Evolutionary conservation across 2,113 vertebrate species (phyloP).

Genomic region (Saguinus imperator): DNA sequence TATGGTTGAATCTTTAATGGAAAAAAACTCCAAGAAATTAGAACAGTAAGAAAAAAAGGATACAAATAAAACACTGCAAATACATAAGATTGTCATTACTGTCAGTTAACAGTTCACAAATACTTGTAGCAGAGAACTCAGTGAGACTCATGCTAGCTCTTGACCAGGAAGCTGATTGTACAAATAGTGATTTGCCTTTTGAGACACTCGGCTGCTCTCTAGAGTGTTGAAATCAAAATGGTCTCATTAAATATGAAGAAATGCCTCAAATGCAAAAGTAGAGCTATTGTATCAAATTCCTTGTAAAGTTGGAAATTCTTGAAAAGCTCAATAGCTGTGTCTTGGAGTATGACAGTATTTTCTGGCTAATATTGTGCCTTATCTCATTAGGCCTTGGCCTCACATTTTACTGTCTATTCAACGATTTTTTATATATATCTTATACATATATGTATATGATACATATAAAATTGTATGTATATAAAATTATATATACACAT

Average conservation of each 20-base stretch:
- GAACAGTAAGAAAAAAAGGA: background rate
- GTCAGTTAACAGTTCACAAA: background rate
- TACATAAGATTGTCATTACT: background rate
- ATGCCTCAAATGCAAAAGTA: background rate
- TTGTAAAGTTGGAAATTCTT: background rate
- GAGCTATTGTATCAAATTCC: background rate
- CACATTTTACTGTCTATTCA: background rate
- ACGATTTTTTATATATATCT: no score
- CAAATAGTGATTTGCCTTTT: background rate
- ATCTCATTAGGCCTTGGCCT: background rate
- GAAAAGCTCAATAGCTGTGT: background rate
- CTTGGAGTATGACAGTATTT: background rate
- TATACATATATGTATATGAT: no score
- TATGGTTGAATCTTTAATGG: background rate
- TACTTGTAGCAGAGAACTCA: background rate
- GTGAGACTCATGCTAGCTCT: background rate
- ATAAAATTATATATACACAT: no score
- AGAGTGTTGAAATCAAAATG: background rate
- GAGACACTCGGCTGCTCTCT: background rate
- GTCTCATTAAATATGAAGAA: background rate
- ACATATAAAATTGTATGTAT: no score
- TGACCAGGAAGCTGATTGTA: rapidly evolving
- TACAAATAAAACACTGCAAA: background rate
- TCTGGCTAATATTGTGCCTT: background rate
- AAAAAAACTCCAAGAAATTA: background rate